Evolutionary conservation across 2,113 vertebrate genomes (phyloP).

Genomic region (Sphaerodactylus townsendi): DNA sequence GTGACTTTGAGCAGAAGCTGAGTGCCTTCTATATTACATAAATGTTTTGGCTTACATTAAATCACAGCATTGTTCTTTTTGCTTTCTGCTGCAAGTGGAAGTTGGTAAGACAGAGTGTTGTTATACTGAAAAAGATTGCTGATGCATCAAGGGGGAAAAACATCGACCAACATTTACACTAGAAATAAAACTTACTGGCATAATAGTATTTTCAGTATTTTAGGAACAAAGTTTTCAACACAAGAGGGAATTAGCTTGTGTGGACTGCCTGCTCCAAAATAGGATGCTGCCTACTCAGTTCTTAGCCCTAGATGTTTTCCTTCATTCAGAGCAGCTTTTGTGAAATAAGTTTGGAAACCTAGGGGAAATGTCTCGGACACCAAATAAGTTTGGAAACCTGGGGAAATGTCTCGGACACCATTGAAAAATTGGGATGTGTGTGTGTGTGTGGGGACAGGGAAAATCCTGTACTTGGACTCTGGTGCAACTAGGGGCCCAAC

Average conservation of each 20-base stretch:
- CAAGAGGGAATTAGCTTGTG: background rate
- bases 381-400: background rate
- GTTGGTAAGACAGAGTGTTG: constrained; percentile 22
- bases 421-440: background rate
- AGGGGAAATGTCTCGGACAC: background rate
- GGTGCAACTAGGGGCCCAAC: background rate
- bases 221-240: background rate
- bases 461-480: background rate
- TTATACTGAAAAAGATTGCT: background rate
- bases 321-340: background rate
- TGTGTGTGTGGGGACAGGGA: no score
- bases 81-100: constrained; percentile 34
- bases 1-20: constrained; percentile 6
- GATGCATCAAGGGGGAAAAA: constrained; percentile 27
- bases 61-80: constrained; percentile 34
- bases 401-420: no score
- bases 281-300: background rate
- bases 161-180: background rate
- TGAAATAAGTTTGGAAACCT: background rate
- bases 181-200: constrained; percentile 7
- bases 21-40: constrained; percentile 15
- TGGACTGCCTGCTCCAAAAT: background rate
- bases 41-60: constrained; percentile 36
- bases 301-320: background rate
- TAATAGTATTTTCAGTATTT: background rate